Percentiles rank a stretch among this genome's conserved stretches.
Conservation (phyloP, 2,797 vertebrate species). For the Protonibea diacanthus region DNA sequence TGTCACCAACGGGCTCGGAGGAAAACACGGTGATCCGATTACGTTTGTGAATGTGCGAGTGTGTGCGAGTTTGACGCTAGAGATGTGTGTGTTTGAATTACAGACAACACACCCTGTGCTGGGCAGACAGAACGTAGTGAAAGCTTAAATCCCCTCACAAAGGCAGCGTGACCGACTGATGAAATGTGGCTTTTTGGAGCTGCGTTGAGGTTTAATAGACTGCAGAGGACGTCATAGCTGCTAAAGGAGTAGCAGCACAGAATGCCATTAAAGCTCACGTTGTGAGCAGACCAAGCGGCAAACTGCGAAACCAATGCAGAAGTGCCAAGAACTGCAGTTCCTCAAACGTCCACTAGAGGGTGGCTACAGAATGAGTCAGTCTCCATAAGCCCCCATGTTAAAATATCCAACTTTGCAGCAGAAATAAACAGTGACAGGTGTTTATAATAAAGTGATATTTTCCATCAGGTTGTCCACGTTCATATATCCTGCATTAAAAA, state of each 20-base stretch:
- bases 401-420: too few species aligned
- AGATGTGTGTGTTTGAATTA: constrained; percentile 44
- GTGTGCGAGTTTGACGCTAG: constrained; percentile 9
- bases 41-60: constrained; percentile 41
- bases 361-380: too few species aligned
- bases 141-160: constrained; percentile 46
- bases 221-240: not conserved
- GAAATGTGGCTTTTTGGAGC: constrained; percentile 16
- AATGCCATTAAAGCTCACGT: not conserved
- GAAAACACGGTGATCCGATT: constrained; percentile 66
- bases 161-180: constrained; percentile 16
- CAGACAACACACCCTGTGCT: constrained; percentile 31
- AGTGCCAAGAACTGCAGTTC: too few species aligned
- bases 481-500: too few species aligned
- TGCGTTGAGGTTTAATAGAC: constrained; percentile 4
- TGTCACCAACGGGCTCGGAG: constrained; percentile 44
- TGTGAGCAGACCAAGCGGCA: too few species aligned
- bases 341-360: too few species aligned
- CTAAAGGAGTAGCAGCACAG: not conserved
- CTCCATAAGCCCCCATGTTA: too few species aligned
- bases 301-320: constrained; percentile 18
- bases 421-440: too few species aligned
- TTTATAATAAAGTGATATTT: too few species aligned
- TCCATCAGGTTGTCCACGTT: too few species aligned
- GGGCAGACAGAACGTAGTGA: constrained; percentile 31